phyloP scores from a whole-genome alignment of 2,888 invertebrate species.

The Scaptomyza reducta region DNA sequence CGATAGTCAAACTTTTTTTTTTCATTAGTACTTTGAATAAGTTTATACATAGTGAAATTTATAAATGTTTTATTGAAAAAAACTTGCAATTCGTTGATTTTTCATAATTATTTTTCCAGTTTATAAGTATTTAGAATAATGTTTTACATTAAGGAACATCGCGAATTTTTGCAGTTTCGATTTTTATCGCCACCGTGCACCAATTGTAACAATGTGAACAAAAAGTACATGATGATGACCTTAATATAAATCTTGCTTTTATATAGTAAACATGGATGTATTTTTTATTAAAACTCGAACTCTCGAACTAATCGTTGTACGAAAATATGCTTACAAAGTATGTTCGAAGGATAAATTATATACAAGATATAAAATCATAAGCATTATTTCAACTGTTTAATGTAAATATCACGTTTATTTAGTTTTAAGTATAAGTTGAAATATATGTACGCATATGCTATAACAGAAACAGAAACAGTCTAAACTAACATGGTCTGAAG shows the following conservation, averaged over 20 bases:
- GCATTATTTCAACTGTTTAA: conserved; percentile 36
- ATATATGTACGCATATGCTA: conserved; percentile 49
- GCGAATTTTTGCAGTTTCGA: conserved; percentile 32
- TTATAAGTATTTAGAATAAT: background rate
- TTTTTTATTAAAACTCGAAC: conserved; percentile 32
- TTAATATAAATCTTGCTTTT: conserved; percentile 38
- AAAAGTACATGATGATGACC: conserved; percentile 22
- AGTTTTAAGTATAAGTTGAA: conserved; percentile 67
- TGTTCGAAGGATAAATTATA: background rate
- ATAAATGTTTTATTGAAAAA: background rate
- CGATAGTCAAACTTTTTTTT: conserved; percentile 4
- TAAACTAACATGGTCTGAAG: conserved; percentile 75
- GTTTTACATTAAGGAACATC: background rate
- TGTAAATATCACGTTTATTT: conserved; percentile 44
- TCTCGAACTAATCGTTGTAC: conserved; percentile 2
- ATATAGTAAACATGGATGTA: conserved; percentile 28
- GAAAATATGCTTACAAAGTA: conserved; percentile 14
- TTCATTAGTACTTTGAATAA: background rate
- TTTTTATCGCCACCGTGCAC: conserved; percentile 29
- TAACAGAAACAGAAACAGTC: conserved; percentile 22
- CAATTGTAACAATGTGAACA: conserved; percentile 44
- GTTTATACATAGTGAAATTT: background rate
- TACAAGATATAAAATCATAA: conserved; percentile 30
- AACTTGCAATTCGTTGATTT: conserved; percentile 1
- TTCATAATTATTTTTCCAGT: background rate